Percentiles rank a stretch among this genome's conserved stretches.
These are phyloP conservation scores for Apodemus agrarius DNA, from an alignment of 2,797 vertebrate genomes.

Conservation along the genomic window DNA sequence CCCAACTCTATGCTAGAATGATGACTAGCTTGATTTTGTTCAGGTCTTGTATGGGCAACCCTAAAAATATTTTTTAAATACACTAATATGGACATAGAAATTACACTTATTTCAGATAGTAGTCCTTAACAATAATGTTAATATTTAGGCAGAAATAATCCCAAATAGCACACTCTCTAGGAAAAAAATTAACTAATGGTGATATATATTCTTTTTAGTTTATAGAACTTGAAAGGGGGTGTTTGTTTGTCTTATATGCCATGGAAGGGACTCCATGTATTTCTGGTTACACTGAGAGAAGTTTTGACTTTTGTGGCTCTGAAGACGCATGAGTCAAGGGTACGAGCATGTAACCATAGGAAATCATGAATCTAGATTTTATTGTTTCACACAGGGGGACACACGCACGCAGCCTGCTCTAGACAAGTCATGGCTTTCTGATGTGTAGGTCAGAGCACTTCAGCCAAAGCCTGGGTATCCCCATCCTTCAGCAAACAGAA, in stretches of 20 bases:
- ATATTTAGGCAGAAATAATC: slow-evolving; percentile 5
- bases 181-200: neutral
- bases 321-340: neutral
- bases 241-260: neutral
- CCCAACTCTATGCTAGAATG: neutral
- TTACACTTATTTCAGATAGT: slow-evolving; percentile 15
- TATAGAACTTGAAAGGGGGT: neutral
- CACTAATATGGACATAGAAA: neutral
- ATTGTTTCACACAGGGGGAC: neutral
- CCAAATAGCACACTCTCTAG: neutral
- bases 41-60: neutral
- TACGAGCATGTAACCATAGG: neutral
- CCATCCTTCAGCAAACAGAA: slow-evolving; percentile 85
- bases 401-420: slow-evolving; percentile 39
- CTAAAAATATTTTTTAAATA: neutral
- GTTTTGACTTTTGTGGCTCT: slow-evolving; percentile 63
- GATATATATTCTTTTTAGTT: neutral
- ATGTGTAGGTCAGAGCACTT: slow-evolving; percentile 65
- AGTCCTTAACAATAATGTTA: neutral
- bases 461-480: slow-evolving; percentile 75
- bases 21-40: neutral
- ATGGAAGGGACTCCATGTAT: slow-evolving; percentile 17
- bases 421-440: neutral
- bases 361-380: neutral
- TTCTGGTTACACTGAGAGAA: slow-evolving; percentile 59